Base-by-base conservation (phyloP, 2,113 vertebrate species). In the Amblyopsis rosae region DNA sequence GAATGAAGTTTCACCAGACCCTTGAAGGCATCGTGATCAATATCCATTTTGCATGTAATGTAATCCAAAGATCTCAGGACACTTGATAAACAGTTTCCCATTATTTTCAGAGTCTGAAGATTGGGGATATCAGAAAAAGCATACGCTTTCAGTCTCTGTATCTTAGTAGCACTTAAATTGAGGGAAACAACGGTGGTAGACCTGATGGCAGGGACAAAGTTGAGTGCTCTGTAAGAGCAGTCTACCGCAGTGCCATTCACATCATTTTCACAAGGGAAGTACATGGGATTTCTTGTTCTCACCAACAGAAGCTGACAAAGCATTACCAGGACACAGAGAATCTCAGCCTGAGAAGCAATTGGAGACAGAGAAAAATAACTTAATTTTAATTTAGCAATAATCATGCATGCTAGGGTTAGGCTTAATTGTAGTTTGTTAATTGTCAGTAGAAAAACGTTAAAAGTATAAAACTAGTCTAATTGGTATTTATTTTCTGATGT, bases 191-290 rank as follows among this genome's bases (percentile, higher is more conserved):
- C 88, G 13, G 73, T 80, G 19, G 13, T 3, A 6, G 90, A 91
- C n/a, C 16, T 66, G 59, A 94, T 86, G 6, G 3, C 7, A 1
- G 91, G 90, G 45, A 94, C 58, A 1, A 15, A n/a, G 0, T 11
- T 75, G 16, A 94, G 69, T 1, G 59, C 53, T 73, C 90, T 89
- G 6, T 55, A n/a, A 11, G 13, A 59, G 76, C 94, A 94, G 79
- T 92, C 81, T 2, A 94, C 86, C 13, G 3, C 1, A 32, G 81
- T 87, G 48, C 32, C 60, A 41, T 88, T 77, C 4, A 17, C 45
- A 47, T 80, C 66, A 48, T 81, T 76, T 41, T 94, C 89, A 84
- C 93, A 94, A 62, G 94, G 93, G 6, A 91, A 90, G 65, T 90
- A 94, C 0, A 16, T 59, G 12, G 79, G 80, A 78, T 90, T 86